Conservation (phyloP, 2,113 vertebrate species). For the Todiramphus saurophagus region DNA sequence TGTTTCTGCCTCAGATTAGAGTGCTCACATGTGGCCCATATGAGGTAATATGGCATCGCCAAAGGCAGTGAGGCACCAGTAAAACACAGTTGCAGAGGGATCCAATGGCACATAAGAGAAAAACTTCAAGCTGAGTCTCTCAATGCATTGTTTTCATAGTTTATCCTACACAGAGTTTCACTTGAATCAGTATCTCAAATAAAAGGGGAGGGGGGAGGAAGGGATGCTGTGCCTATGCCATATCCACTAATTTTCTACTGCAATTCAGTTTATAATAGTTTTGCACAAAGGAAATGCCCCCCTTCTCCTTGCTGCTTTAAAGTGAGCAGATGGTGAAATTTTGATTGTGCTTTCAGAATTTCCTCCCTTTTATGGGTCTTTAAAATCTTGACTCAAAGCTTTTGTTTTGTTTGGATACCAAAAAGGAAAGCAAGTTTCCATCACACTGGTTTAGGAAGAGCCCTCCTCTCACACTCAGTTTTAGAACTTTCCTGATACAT, state of each 20-base stretch:
- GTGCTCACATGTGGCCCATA: conserved; percentile 37
- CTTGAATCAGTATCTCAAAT: background rate
- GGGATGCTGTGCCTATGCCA: background rate
- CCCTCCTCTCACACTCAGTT: background rate
- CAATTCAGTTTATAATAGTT: conserved; percentile 34
- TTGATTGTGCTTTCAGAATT: conserved; percentile 57
- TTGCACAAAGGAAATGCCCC: conserved; percentile 2
- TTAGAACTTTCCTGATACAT: background rate
- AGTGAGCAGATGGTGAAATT: conserved; percentile 73
- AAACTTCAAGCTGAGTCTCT: background rate
- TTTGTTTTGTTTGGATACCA: conserved; percentile 35
- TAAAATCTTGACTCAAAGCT: conserved; percentile 32
- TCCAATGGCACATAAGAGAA: conserved; percentile 12
- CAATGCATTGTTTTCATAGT: background rate
- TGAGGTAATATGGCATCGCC: conserved; percentile 18
- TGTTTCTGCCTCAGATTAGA: conserved; percentile 32
- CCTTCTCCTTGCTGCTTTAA: conserved; percentile 40
- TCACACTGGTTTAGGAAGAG: background rate
- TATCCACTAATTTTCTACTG: background rate
- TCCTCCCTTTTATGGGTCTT: conserved; percentile 30
- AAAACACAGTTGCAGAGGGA: background rate
- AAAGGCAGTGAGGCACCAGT: conserved; percentile 52
- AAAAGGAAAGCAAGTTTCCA: conserved; percentile 40
- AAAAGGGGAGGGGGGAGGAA: background rate
- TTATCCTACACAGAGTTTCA: conserved; percentile 23